Evolutionary conservation across 1,140 invertebrate genomes (phyloP).

Genomic region (Ips typographus): DNA sequence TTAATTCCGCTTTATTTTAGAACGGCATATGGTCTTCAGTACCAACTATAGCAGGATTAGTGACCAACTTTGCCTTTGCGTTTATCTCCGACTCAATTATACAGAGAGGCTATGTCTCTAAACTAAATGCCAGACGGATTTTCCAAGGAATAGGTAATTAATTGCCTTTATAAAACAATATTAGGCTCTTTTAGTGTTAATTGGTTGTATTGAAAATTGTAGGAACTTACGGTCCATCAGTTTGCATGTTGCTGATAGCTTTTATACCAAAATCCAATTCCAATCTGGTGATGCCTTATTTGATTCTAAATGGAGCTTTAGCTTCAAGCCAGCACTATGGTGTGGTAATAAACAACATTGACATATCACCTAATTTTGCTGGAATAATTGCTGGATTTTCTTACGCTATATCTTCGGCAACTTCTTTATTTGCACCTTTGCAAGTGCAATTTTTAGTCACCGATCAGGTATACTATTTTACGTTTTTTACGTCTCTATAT

Average conservation of each 20-base stretch:
- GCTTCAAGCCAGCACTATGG: conserved; percentile 59
- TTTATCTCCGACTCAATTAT: conserved; percentile 64
- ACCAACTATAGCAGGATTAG: conserved; percentile 75
- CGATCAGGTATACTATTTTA: too few relatives aligned
- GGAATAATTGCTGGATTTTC: too few relatives aligned
- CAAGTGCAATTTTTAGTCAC: too few relatives aligned
- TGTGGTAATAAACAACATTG: conserved; percentile 65
- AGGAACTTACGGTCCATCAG: too few relatives aligned
- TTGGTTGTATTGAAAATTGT: too few relatives aligned
- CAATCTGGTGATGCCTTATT: conserved; percentile 57
- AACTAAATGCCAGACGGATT: conserved; percentile 61
- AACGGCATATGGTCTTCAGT: conserved; percentile 73
- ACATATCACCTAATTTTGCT: conserved; percentile 59
- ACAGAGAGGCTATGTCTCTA: conserved; percentile 56
- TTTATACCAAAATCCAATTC: not conserved
- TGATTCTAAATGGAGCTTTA: conserved; percentile 69
- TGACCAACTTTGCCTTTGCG: conserved; percentile 66
- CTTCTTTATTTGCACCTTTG: too few relatives aligned
- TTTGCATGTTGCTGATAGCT: not conserved
- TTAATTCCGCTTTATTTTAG: conserved; percentile 51
- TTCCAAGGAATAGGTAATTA: conserved; percentile 62
- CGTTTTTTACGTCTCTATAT: too few relatives aligned
- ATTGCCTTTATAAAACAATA: too few relatives aligned
- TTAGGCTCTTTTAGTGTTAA: too few relatives aligned
- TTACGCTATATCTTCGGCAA: too few relatives aligned